A percentile compares a stretch with the other conserved stretches of the same genome.
phyloP scores from a whole-genome alignment of 2,113 vertebrate genomes.

The Sturnus vulgaris region DNA sequence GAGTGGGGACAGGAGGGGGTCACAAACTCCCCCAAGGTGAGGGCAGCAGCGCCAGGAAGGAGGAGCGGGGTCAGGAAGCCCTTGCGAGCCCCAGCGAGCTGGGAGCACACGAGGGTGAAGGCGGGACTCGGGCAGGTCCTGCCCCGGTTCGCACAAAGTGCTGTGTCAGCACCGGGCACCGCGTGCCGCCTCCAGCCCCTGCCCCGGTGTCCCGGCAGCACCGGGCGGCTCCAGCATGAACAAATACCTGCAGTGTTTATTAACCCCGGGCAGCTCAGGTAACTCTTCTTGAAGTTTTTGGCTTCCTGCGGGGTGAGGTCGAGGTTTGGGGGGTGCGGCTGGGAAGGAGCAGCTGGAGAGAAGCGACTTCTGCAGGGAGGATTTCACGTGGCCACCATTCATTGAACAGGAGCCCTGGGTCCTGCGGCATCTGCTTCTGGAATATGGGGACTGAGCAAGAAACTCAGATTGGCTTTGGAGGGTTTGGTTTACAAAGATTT shows the following conservation, averaged over 20 bases:
- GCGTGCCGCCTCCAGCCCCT: neutral
- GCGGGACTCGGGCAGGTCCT: conserved; percentile 28
- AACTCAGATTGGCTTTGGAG: neutral
- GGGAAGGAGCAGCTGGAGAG: neutral
- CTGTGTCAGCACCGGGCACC: conserved; percentile 24
- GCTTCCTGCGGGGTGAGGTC: neutral
- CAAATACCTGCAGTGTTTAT: conserved; percentile 54
- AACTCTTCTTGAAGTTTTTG: neutral
- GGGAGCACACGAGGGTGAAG: neutral
- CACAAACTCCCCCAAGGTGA: neutral
- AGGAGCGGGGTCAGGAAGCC: neutral
- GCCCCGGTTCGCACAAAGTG: neutral
- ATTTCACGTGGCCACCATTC: neutral
- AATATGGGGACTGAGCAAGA: rapidly evolving
- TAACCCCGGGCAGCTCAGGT: conserved; percentile 46
- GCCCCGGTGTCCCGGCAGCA: neutral
- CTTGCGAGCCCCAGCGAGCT: rapidly evolving
- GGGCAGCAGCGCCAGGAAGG: neutral
- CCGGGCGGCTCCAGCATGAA: conserved; percentile 37
- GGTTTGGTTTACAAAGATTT: neutral
- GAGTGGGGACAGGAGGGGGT: neutral
- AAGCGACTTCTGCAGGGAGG: neutral
- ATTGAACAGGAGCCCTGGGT: rapidly evolving
- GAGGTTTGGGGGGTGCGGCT: neutral
- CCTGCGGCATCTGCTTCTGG: neutral